Conservation (phyloP, 1,140 invertebrate species). For the Microplitis demolitor region DNA sequence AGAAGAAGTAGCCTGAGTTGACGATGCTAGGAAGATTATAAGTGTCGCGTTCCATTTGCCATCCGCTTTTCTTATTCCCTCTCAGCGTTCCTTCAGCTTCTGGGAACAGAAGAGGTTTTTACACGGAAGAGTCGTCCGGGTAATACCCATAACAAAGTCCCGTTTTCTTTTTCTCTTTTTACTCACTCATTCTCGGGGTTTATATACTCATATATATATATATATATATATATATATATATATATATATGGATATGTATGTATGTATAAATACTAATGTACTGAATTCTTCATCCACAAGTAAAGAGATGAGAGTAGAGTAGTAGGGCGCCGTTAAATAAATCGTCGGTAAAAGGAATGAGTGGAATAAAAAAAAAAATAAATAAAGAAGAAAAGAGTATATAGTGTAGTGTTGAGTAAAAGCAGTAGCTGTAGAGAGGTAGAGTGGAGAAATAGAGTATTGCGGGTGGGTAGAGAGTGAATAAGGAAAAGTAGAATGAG, state of each 20-base stretch:
- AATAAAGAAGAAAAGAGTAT: background rate
- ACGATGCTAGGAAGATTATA: conserved; percentile 40
- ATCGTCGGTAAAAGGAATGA: conserved; percentile 36
- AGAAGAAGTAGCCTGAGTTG: conserved; percentile 19
- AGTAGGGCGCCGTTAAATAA: conserved; percentile 37
- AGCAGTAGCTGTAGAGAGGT: background rate
- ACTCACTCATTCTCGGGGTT: no score
- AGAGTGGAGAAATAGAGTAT: background rate
- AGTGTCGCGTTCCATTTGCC: conserved; percentile 47
- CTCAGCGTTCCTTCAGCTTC: conserved; percentile 3
- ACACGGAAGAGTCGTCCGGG: conserved; percentile 31
- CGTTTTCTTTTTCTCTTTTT: conserved; percentile 12
- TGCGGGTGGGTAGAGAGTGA: background rate
- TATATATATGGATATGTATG: no score
- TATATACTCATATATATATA: conserved; percentile 9
- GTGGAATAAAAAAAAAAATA: background rate
- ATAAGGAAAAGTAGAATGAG: background rate
- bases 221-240: no score
- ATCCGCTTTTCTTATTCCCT: conserved; percentile 20
- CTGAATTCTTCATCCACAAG: no score
- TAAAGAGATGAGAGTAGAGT: no score
- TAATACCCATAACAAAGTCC: conserved; percentile 44
- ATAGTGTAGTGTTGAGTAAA: background rate
- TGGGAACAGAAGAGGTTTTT: conserved; percentile 33
- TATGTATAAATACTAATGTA: background rate